Percentiles rank a stretch among this genome's conserved stretches.
phyloP scores from a whole-genome alignment of 2,888 invertebrate genomes.

The Thysanoteuthis rhombus region DNA sequence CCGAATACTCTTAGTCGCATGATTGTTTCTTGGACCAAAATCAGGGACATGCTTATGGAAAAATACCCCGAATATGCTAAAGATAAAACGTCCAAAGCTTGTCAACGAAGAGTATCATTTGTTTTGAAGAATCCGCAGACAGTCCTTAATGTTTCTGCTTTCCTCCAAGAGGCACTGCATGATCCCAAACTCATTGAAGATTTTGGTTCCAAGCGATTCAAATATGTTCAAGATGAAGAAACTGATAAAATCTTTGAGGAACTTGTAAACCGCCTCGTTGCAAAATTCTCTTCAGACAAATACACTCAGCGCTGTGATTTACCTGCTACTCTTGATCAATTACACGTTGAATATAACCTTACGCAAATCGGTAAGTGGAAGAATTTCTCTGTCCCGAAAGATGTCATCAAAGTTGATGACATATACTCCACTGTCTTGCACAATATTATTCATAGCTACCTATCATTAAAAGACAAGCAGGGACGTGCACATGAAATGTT shows the following conservation, averaged over 20 bases:
- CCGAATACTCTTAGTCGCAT: constrained; percentile 34
- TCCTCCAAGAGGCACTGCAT: constrained; percentile 74
- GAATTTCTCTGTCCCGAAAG: constrained; percentile 13
- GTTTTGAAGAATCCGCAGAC: constrained; percentile 74
- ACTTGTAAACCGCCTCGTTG: constrained; percentile 42
- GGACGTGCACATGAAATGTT: constrained; percentile 77
- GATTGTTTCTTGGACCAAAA: constrained; percentile 42
- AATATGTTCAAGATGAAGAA: constrained; percentile 36
- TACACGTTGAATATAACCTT: constrained; percentile 33
- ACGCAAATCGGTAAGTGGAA: not conserved
- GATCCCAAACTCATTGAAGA: constrained; percentile 65
- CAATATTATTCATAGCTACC: constrained; percentile 73
- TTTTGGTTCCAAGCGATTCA: constrained; percentile 40
- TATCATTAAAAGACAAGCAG: constrained; percentile 74
- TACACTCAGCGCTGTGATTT: constrained; percentile 17
- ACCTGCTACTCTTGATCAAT: constrained; percentile 32
- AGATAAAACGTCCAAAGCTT: constrained; percentile 78
- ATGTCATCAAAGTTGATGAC: constrained; percentile 28
- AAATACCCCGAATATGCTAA: constrained; percentile 59
- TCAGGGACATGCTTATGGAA: constrained; percentile 51
- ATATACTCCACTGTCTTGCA: not conserved
- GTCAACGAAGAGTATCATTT: constrained; percentile 75
- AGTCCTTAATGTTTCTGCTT: constrained; percentile 73
- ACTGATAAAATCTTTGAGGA: constrained; percentile 37
- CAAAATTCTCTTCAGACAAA: constrained; percentile 32